Evolutionary conservation across 2,888 invertebrate genomes (phyloP).

Genomic region (Agonum fuliginosum): DNA sequence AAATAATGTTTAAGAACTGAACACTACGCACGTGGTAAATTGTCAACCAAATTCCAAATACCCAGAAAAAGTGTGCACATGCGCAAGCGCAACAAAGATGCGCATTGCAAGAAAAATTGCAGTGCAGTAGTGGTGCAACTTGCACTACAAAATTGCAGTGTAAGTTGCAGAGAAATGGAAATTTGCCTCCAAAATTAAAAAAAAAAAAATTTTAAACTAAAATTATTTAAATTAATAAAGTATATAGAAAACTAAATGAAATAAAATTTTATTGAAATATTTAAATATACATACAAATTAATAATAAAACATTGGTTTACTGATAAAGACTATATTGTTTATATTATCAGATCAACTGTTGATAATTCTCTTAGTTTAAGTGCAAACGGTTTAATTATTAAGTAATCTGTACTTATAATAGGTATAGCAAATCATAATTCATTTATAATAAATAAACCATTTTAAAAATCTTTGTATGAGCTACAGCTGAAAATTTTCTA

Average conservation of each 20-base stretch:
- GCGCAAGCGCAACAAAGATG: too few species aligned
- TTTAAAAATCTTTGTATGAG: conserved; percentile 48
- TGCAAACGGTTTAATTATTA: conserved; percentile 50
- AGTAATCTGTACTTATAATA: conserved; percentile 38
- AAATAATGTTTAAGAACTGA: neutral
- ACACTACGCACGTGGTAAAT: conserved; percentile 6
- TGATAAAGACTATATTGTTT: conserved; percentile 45
- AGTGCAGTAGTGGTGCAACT: too few species aligned
- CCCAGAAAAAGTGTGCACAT: neutral
- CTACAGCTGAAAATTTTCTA: conserved; percentile 31
- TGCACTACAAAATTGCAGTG: too few species aligned
- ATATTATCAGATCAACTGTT: conserved; percentile 51
- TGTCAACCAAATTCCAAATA: neutral
- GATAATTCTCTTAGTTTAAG: conserved; percentile 47
- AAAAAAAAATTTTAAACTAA: neutral
- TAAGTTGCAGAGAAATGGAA: too few species aligned
- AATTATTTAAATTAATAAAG: neutral
- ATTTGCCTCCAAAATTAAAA: neutral
- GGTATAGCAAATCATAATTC: conserved; percentile 44
- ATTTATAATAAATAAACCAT: conserved; percentile 42
- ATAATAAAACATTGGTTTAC: conserved; percentile 49
- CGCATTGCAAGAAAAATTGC: too few species aligned
- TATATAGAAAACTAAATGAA: conserved; percentile 3
- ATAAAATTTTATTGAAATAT: conserved; percentile 49
- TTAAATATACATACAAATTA: conserved; percentile 34